Evolutionary conservation across 1,140 invertebrate species (phyloP), one percentile per base, ranked within the genome.

Genomic region (Lasaia peninsularis): DNA sequence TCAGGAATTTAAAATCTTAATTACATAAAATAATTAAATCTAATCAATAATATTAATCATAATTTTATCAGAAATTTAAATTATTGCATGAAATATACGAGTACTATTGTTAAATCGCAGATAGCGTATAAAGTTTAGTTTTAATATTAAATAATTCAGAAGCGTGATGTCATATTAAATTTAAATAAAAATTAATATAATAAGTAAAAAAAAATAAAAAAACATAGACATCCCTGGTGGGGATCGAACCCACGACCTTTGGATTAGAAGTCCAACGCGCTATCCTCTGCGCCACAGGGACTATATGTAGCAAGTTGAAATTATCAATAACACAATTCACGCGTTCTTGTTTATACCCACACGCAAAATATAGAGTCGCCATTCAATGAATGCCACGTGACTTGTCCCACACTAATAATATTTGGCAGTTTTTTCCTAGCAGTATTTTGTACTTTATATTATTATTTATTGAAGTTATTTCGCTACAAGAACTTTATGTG

Each of bases 221-320:
- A 61, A 51, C 48, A 35, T 24, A 53, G 21, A 34, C 88, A 90
- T 90, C 88, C 88, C 89, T 89, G 89, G 88, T 89, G 89, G 89
- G 89, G 88, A 90, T 91, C 90, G 90, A 91, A 91, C 90, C 90
- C 89, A 89, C 90, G 89, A 90, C 90, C 89, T 91, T 91, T 91
- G 89, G 90, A 91, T 91, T 91, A 91, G 90, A 91, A 91, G 89
- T 91, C 90, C 90, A 91, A 90, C 89, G 89, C 90, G 90, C 89
- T 91, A 91, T 90, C 90, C 90, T 88, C 89, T 89, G 82, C 89
- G 86, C 86, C 85, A 90, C 86, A 89, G 89, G 88, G 89, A 91
- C 89, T 35, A 52, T 64, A 56, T 16, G 1, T 12, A 21, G 0
- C 0, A 0, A 0, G 1, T 16, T 11, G 65, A 67, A 67, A 62